A percentile compares a stretch with the other conserved stretches of the same genome.
Conservation (phyloP, 2,113 vertebrate species). For the Ondatra zibethicus region DNA sequence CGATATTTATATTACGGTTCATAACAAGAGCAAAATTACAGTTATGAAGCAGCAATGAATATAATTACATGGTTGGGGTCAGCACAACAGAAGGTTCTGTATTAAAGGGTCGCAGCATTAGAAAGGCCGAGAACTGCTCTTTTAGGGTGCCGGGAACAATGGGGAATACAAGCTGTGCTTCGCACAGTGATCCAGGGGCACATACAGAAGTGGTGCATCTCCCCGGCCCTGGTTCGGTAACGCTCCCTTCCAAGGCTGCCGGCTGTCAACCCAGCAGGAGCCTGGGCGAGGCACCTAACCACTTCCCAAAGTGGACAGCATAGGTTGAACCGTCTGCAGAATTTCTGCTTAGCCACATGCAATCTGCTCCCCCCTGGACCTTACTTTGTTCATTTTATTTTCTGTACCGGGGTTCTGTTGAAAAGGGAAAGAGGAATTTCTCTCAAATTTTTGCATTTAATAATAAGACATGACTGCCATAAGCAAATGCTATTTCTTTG, state of each 20-base stretch:
- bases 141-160: not conserved
- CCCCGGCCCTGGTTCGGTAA: not conserved
- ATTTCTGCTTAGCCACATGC: not conserved
- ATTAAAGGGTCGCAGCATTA: not conserved
- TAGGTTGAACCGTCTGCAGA: not conserved
- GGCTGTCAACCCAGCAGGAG: rapidly evolving
- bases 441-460: not conserved
- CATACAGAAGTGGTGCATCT: not conserved
- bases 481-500: not conserved
- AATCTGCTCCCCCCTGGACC: not conserved
- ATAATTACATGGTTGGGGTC: not conserved
- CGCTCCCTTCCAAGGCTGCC: not conserved
- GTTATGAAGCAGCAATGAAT: not conserved
- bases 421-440: not conserved
- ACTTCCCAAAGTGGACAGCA: not conserved
- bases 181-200: not conserved
- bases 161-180: not conserved
- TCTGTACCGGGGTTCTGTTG: not conserved
- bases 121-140: not conserved
- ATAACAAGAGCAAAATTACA: not conserved
- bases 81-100: not conserved
- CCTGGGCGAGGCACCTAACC: not conserved
- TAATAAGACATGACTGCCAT: not conserved
- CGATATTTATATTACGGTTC: not conserved
- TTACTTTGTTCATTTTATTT: not conserved